Evolutionary conservation across 2,113 vertebrate species (phyloP).

Genomic region (Psilopsiagon aymara): DNA sequence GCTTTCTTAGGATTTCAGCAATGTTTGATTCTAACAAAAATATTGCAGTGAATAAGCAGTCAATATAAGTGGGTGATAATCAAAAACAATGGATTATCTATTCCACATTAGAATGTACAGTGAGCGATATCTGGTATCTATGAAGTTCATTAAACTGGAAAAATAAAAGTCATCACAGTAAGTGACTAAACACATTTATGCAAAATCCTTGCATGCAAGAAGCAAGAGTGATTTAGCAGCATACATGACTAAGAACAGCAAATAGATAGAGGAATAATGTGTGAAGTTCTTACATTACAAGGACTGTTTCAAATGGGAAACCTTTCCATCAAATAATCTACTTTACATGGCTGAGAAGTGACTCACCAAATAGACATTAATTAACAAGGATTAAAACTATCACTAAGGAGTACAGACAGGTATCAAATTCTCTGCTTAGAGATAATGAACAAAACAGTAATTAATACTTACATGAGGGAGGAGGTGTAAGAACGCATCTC

Average conservation of each 20-base stretch:
- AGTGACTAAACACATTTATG: neutral
- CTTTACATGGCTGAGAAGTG: neutral
- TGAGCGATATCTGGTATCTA: neutral
- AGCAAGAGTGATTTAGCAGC: neutral
- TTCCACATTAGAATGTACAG: neutral
- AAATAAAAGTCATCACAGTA: neutral
- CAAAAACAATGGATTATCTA: neutral
- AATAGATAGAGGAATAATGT: neutral
- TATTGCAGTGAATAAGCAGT: neutral
- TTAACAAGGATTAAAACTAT: neutral
- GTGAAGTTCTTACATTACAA: neutral
- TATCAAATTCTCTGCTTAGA: neutral
- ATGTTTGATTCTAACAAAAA: neutral
- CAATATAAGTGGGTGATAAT: neutral
- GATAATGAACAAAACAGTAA: neutral
- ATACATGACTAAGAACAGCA: neutral
- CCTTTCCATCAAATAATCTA: neutral
- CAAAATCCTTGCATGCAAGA: neutral
- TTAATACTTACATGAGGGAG: conserved; percentile 91
- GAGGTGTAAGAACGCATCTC: conserved; percentile 95
- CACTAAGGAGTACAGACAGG: neutral
- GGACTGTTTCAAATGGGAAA: neutral
- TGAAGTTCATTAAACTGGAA: neutral
- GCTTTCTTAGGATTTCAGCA: neutral
- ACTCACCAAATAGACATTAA: neutral